Percentiles rank a stretch among this genome's conserved stretches.
These are phyloP conservation scores for Lepidochrysops patricia DNA, from an alignment of 2,888 invertebrate species.

Conservation along the genomic window DNA sequence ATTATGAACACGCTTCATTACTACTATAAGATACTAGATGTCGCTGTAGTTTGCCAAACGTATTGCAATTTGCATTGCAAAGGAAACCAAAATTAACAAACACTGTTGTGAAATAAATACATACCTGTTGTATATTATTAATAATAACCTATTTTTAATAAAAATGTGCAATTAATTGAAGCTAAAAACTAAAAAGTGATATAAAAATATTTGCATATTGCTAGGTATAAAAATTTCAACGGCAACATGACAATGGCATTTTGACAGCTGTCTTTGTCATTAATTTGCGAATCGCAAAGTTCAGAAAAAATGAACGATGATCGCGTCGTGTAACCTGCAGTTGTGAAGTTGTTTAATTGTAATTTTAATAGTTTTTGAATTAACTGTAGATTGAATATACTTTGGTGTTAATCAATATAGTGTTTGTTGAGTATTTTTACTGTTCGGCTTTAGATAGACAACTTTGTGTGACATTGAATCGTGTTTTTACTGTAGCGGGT, in stretches of 20 bases:
- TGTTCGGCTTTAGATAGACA: constrained; percentile 41
- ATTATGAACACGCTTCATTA: too few species aligned
- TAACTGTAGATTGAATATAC: constrained; percentile 39
- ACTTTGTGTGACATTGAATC: constrained; percentile 43
- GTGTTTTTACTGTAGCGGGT: constrained; percentile 37
- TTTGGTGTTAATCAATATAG: constrained; percentile 34
- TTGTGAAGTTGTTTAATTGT: constrained; percentile 58
- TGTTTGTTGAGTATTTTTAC: constrained; percentile 37
- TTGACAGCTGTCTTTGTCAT: constrained; percentile 20
- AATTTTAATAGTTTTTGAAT: constrained; percentile 45
- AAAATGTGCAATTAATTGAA: too few species aligned
- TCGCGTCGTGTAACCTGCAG: constrained; percentile 40
- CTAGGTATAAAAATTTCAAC: not conserved
- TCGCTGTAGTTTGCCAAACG: not conserved
- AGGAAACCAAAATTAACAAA: not conserved
- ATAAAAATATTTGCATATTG: not conserved
- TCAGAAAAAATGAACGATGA: constrained; percentile 26
- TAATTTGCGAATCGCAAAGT: constrained; percentile 21
- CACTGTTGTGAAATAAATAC: not conserved
- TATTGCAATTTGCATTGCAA: not conserved
- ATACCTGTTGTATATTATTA: not conserved
- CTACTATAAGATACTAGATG: not conserved
- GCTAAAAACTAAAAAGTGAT: too few species aligned
- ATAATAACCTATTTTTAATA: not conserved
- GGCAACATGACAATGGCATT: constrained; percentile 29